Percentiles rank a stretch among this genome's conserved stretches.
Evolutionary conservation across 2,113 vertebrate genomes (phyloP).

Genomic region (Podocnemis expansa): DNA sequence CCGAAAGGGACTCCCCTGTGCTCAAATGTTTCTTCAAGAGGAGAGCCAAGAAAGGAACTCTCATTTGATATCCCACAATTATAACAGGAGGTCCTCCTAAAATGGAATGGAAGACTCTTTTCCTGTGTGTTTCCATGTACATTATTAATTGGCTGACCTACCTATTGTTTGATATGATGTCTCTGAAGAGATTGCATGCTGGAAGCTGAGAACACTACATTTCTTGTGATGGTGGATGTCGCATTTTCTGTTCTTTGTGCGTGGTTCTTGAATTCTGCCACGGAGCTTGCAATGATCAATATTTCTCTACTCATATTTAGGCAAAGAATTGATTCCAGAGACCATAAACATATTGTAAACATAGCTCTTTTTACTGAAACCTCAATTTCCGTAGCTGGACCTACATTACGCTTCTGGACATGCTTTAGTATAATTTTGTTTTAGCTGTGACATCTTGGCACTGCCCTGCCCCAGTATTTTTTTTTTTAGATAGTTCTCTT

Average conservation of each 20-base stretch:
- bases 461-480: constrained; percentile 45
- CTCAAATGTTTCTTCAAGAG: not conserved
- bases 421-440: constrained; percentile 32
- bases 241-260: not conserved
- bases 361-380: not conserved
- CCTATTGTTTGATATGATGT: not conserved
- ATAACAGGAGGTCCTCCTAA: not conserved
- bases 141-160: not conserved
- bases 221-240: not conserved
- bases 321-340: not conserved
- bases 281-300: not conserved
- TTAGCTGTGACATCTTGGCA: not conserved
- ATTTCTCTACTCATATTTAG: accelerated
- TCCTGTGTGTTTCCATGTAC: not conserved
- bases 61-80: not conserved
- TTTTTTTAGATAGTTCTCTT: constrained; percentile 45
- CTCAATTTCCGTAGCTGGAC: constrained; percentile 35
- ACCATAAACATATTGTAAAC: not conserved
- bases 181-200: constrained; percentile 4
- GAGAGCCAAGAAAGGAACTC: not conserved
- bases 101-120: not conserved
- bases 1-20: not conserved
- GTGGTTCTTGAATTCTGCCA: not conserved
- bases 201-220: not conserved
- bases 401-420: not conserved